These are phyloP conservation scores for Mythimna impura DNA, from an alignment of 2,888 invertebrate species.

Conservation along the genomic window DNA sequence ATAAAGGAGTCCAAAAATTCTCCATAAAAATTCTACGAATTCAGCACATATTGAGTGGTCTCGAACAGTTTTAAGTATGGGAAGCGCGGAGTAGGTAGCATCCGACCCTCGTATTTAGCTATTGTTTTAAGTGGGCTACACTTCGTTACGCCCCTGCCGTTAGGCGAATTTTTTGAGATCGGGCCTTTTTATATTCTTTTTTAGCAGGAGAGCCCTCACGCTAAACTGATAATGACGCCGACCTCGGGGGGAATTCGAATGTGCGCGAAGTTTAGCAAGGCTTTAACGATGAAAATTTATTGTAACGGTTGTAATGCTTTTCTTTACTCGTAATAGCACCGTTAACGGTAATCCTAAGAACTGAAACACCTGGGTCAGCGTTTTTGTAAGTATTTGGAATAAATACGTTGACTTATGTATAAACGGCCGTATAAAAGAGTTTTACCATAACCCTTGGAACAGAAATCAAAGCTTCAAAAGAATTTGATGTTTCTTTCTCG, in stretches of 20 bases:
- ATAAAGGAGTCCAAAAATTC: slow-evolving; percentile 83
- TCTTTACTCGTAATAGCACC: slow-evolving; percentile 81
- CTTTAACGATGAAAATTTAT: slow-evolving; percentile 87
- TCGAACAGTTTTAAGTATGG: slow-evolving; percentile 82
- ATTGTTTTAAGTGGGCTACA: slow-evolving; percentile 90
- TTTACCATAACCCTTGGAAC: slow-evolving; percentile 23
- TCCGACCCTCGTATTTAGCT: slow-evolving; percentile 87
- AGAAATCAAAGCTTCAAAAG: slow-evolving; percentile 26
- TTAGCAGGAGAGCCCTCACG: slow-evolving; percentile 81
- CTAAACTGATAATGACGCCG: slow-evolving; percentile 89
- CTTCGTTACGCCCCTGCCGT: slow-evolving; percentile 89
- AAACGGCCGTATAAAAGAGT: slow-evolving; percentile 36
- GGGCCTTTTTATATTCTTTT: slow-evolving; percentile 82
- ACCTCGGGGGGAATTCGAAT: slow-evolving; percentile 73
- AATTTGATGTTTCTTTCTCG: slow-evolving; percentile 24
- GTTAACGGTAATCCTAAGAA: slow-evolving; percentile 82
- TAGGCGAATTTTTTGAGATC: slow-evolving; percentile 83
- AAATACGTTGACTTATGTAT: slow-evolving; percentile 56
- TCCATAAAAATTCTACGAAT: slow-evolving; percentile 86
- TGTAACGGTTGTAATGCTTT: slow-evolving; percentile 82
- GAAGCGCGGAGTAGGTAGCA: slow-evolving; percentile 78
- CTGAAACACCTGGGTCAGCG: slow-evolving; percentile 80
- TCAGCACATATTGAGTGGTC: slow-evolving; percentile 89
- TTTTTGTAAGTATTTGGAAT: slow-evolving; percentile 41
- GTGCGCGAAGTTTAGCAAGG: slow-evolving; percentile 76